Conservation (phyloP, 2,113 vertebrate genomes). For the Pteruthius melanotis region DNA sequence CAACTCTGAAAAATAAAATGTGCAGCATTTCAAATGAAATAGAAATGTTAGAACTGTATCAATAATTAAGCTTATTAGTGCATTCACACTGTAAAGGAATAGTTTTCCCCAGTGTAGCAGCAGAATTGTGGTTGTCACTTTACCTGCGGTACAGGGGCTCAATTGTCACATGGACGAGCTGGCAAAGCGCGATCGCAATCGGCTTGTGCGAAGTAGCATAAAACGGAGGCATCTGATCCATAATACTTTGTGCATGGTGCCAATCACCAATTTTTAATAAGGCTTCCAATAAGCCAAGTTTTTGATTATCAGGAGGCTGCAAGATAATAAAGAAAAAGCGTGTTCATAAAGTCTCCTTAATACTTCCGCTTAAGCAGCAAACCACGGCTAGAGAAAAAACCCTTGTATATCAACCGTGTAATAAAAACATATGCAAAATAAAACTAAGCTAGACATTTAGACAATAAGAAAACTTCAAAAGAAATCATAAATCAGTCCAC, state of each 20-base stretch:
- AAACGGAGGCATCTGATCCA: conserved; percentile 97
- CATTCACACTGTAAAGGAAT: background rate
- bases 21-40: background rate
- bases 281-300: conserved; percentile 94
- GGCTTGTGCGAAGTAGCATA: conserved; percentile 93
- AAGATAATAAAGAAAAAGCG: background rate
- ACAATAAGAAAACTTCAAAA: background rate
- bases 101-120: background rate
- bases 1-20: conserved; percentile 78
- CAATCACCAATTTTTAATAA: conserved; percentile 95
- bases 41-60: background rate
- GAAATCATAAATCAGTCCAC: background rate
- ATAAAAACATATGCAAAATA: background rate
- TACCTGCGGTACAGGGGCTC: conserved; percentile 96
- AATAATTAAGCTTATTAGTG: background rate
- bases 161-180: conserved; percentile 91
- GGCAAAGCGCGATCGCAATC: conserved; percentile 92
- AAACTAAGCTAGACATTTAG: background rate
- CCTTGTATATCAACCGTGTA: background rate
- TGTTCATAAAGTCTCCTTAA: background rate
- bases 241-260: conserved; percentile 94
- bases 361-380: background rate
- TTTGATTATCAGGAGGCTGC: conserved; percentile 96
- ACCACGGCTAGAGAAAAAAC: background rate
- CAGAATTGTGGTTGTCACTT: background rate